Base-by-base conservation (phyloP, 2,797 vertebrate species). In the Rhodeus uyekii region DNA sequence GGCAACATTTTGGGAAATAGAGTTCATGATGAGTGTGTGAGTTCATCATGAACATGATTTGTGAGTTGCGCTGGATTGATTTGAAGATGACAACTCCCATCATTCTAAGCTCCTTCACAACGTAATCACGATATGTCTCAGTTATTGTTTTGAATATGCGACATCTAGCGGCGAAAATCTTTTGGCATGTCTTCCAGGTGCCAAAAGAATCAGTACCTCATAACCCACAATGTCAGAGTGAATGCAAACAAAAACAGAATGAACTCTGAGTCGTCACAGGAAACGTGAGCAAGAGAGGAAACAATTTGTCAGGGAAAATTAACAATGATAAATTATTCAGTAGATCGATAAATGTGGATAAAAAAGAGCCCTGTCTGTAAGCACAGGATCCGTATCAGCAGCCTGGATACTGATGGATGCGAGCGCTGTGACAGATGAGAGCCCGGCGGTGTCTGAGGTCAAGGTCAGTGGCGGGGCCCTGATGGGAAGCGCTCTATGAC, bases 301-400 rank as follows among this genome's bases (percentile, higher is more conserved):
- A 86, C 82, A 69, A 80, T 87, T 87, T 84, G 80, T 86, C 78
- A 81, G 81, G 79, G 76, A 77, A 86, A 86, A 86, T 86, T 87
- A 87, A 86, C 77, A 24, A 82, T 55, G 72, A 86, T 86, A 64
- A 84, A 86, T 86, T 83, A 87, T 87, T 87, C 73, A 87, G 53
- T 3, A 1, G 16, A 85, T 86, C 83, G 22, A 87, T 87, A n/a
- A 64, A 82, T 44, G 42, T 12, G 32, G 77, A 63, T 84, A 85
- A 83, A 86, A 86, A 61, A 63, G 46, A 80, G 77, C 42, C 32
- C 68, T 55, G 80, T 75, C 83, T 80, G 14, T 82, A 68, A 48
- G 61, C 36, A 69, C 29, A 77, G 39, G 69, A 75, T 42, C 42
- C 36, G 24, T 73, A 76, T 76, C 38, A 77, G 82, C 53, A 80